Base-by-base conservation (phyloP, 2,888 invertebrate species). In the Ethmia dodecea region DNA sequence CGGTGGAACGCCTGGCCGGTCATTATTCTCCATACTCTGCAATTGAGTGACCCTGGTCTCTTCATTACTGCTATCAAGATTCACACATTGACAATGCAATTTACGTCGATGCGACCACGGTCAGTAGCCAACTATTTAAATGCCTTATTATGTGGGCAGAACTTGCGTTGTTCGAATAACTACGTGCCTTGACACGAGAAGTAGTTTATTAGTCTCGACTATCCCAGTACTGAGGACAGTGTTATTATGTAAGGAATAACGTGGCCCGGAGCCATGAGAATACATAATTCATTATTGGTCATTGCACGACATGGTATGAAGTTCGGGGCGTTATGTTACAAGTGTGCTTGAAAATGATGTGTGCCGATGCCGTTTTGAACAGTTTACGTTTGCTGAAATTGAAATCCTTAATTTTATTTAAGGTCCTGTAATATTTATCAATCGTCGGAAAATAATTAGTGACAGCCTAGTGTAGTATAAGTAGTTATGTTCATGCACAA, bases 241-340 rank as follows among this genome's bases (percentile, higher is more conserved):
- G 51, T 50, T 71, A 63, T 80, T 81, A 79, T 78, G 77, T 79
- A 78, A 81, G 66, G 74, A 74, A 77, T 74, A 78, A 66, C 73
- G 69, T 66, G 65, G 64, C 46, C 45, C 40, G 60, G 50, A 49
- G 47, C 45, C 43, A 54, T 53, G 58, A 49, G 52, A 51, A 76
- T 78, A 69, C 62, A 78, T 80, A 60, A 80, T 79, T 74, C 77
- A 80, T 71, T 55, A 54, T 52, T 61, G 67, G 67, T 68, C 65
- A 63, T 50, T 62, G 66, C 63, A 69, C 66, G 71, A 66, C 62
- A 65, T 67, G 44, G 55, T 53, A 52, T 46, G 57, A 51, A 37
- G 30, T 29, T 29, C 20, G 22, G 8, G 22, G 27, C 35, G 36
- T 33, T 20, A 22, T 31, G 30, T 27, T 46, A 43, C 45, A 46